Evolutionary conservation across 1,140 invertebrate species (phyloP).

Genomic region (Zaprionus davidi): DNA sequence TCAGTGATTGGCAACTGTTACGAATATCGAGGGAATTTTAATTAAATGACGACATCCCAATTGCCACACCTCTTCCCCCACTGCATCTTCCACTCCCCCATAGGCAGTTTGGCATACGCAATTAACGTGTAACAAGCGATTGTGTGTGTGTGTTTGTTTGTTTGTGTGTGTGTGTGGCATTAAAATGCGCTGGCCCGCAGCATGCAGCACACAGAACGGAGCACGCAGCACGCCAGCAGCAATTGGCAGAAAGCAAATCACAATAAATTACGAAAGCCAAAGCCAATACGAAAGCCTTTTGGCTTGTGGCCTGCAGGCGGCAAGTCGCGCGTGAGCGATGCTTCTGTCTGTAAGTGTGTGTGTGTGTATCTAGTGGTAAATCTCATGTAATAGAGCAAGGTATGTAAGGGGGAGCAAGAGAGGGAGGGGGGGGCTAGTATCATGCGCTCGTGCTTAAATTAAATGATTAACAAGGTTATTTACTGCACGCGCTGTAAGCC

Average conservation of each 20-base stretch:
- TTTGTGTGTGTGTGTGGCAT: not conserved
- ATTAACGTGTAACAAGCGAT: slow-evolving; percentile 40
- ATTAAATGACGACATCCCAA: not conserved
- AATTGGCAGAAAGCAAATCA: slow-evolving; percentile 42
- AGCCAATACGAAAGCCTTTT: slow-evolving; percentile 19
- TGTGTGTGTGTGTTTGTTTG: slow-evolving; percentile 1
- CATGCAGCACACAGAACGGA: not conserved
- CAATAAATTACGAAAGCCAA: slow-evolving; percentile 47
- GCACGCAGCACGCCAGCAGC: slow-evolving; percentile 6
- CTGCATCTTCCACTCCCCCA: slow-evolving; percentile 7
- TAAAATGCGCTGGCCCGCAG: slow-evolving; percentile 22
- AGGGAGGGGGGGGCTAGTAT: slow-evolving; percentile 21
- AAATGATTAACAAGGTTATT: slow-evolving; percentile 82
- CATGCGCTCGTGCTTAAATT: slow-evolving; percentile 66
- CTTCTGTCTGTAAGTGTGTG: not conserved
- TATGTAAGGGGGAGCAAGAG: not conserved
- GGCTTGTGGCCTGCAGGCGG: slow-evolving; percentile 4
- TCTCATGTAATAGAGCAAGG: slow-evolving; percentile 40
- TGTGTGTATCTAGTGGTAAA: not conserved
- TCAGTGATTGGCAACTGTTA: too few species aligned
- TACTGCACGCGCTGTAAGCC: slow-evolving; percentile 50
- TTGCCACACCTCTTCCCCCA: too few species aligned
- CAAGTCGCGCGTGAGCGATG: slow-evolving; percentile 21
- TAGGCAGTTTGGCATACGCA: slow-evolving; percentile 50
- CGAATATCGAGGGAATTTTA: not conserved